A percentile compares a stretch with the other conserved stretches of the same genome.
These are phyloP conservation scores for Drosophila simulans DNA, from an alignment of 1,140 invertebrate genomes.

Conservation along the genomic window DNA sequence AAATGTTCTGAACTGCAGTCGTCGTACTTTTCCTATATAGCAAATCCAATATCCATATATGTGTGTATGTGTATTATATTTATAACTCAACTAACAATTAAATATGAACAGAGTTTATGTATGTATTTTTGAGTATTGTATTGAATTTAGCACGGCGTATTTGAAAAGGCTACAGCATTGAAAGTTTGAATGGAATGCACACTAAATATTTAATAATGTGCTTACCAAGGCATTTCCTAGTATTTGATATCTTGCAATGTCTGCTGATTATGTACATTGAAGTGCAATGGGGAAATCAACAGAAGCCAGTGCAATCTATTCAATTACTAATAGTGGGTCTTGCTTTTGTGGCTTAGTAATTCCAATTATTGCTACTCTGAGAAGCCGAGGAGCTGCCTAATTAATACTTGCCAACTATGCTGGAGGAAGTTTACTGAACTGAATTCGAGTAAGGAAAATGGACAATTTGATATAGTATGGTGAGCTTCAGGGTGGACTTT, in stretches of 20 bases:
- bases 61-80: slow-evolving; percentile 78
- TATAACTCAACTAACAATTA: slow-evolving; percentile 41
- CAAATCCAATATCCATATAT: slow-evolving; percentile 64
- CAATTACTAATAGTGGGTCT: slow-evolving; percentile 22
- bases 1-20: slow-evolving; percentile 81
- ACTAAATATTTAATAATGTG: slow-evolving; percentile 17
- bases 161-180: no score
- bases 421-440: slow-evolving; percentile 1
- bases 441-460: neutral
- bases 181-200: neutral
- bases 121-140: neutral
- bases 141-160: neutral
- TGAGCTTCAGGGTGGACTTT: neutral
- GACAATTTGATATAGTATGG: neutral
- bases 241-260: slow-evolving; percentile 1
- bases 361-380: slow-evolving; percentile 44
- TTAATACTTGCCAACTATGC: slow-evolving; percentile 12
- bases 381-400: slow-evolving; percentile 11
- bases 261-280: slow-evolving; percentile 62
- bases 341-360: slow-evolving; percentile 55
- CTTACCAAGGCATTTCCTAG: neutral
- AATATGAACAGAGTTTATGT: slow-evolving; percentile 38
- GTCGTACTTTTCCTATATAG: slow-evolving; percentile 65
- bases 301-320: slow-evolving; percentile 23
- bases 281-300: slow-evolving; percentile 55